These are phyloP conservation scores for Motacilla tschutschensis DNA, from an alignment of 2,113 vertebrate species.

Conservation along the genomic window DNA sequence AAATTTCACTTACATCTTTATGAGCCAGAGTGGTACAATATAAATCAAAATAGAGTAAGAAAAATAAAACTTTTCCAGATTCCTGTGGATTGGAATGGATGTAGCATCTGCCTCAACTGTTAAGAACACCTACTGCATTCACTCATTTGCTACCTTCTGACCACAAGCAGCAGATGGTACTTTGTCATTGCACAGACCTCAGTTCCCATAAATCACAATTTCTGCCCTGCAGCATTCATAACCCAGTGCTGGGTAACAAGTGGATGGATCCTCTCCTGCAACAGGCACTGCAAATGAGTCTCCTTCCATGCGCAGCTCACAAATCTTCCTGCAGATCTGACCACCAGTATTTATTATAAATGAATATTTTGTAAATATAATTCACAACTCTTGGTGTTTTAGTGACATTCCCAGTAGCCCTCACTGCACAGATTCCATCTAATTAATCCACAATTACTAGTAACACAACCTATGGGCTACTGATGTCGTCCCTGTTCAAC, in stretches of 20 bases:
- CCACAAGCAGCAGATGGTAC: constrained; percentile 7
- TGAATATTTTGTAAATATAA: constrained; percentile 45
- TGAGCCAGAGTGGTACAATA: background rate
- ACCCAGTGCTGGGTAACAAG: background rate
- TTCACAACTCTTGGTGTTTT: constrained; percentile 16
- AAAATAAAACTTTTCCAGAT: background rate
- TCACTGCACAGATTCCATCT: constrained; percentile 41
- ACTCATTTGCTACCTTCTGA: background rate
- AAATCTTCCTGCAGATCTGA: background rate
- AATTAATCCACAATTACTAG: constrained; percentile 63
- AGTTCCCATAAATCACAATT: background rate
- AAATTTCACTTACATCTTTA: background rate
- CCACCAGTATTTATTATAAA: constrained; percentile 24
- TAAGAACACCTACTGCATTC: background rate
- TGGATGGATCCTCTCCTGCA: background rate
- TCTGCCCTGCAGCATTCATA: background rate
- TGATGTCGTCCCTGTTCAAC: constrained; percentile 42
- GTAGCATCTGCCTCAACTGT: background rate
- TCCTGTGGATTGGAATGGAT: background rate
- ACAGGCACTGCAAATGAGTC: background rate
- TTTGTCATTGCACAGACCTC: background rate
- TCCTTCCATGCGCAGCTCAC: background rate
- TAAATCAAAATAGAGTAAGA: background rate
- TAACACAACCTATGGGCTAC: constrained; percentile 44
- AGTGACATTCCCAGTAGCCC: background rate